A percentile compares a stretch with the other conserved stretches of the same genome.
Evolutionary conservation across 2,888 invertebrate species (phyloP).

Genomic region (Parnassius smintheus): DNA sequence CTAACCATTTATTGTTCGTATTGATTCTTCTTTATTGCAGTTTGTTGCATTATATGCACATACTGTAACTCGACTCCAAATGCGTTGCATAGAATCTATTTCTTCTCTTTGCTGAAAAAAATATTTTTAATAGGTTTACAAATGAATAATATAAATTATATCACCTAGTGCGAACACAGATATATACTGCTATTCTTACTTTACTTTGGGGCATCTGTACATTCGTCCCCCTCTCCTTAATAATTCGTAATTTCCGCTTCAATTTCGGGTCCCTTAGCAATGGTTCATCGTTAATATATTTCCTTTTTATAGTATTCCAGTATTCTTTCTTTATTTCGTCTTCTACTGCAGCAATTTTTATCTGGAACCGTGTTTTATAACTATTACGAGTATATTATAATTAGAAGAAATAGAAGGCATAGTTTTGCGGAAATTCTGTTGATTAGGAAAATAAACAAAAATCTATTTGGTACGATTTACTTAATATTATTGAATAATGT

Average conservation of each 20-base stretch:
- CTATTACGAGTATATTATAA: too few species aligned
- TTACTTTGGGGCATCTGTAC: constrained; percentile 74
- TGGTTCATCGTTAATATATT: constrained; percentile 51
- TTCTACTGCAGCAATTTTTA: constrained; percentile 67
- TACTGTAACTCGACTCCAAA: constrained; percentile 71
- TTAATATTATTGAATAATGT: too few species aligned
- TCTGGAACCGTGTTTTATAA: constrained; percentile 41
- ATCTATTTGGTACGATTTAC: too few species aligned
- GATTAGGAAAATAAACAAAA: too few species aligned
- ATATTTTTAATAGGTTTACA: not conserved
- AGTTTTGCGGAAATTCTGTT: too few species aligned
- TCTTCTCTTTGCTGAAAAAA: constrained; percentile 69
- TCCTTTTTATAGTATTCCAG: constrained; percentile 67
- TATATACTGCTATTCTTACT: constrained; percentile 40
- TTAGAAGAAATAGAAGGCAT: too few species aligned
- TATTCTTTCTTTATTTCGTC: constrained; percentile 73
- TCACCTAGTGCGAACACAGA: not conserved
- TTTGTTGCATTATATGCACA: constrained; percentile 59
- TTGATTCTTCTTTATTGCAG: constrained; percentile 58
- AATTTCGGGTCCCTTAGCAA: constrained; percentile 47
- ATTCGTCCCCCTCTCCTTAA: constrained; percentile 69
- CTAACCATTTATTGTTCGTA: constrained; percentile 69
- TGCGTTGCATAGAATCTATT: constrained; percentile 72
- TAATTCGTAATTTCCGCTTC: constrained; percentile 62
- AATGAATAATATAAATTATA: constrained; percentile 9